Evolutionary conservation across 2,797 vertebrate genomes (phyloP).

Genomic region (Otolemur crassicaudatus): DNA sequence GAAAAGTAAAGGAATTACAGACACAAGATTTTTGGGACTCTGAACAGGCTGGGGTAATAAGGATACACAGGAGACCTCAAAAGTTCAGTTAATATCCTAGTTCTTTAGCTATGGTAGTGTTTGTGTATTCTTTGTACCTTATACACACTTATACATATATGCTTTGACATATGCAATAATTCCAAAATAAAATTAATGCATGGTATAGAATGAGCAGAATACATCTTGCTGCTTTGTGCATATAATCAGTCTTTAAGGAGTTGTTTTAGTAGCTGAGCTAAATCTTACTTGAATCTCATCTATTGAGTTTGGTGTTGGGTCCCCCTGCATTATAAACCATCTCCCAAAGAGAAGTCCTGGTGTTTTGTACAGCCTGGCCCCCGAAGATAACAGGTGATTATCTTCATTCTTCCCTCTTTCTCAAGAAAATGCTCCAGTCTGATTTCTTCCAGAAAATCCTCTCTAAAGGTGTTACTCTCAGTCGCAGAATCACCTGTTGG

Average conservation of each 20-base stretch:
- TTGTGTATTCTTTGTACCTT: neutral
- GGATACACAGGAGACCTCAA: neutral
- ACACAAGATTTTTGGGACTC: neutral
- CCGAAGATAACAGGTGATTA: neutral
- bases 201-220: neutral
- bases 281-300: neutral
- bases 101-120: neutral
- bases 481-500: neutral
- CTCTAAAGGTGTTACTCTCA: neutral
- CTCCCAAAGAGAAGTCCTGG: neutral
- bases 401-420: neutral
- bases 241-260: neutral
- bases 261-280: neutral
- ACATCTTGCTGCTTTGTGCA: neutral
- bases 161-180: neutral
- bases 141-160: neutral
- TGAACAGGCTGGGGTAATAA: neutral
- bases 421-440: neutral
- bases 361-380: neutral
- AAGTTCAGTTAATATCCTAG: neutral
- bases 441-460: neutral
- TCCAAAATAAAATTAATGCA: neutral
- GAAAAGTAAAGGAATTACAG: neutral
- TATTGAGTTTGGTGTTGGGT: neutral
- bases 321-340: neutral